A percentile compares a stretch with the other conserved stretches of the same genome.
Conservation (phyloP, 1,140 invertebrate species). For the Limonius californicus region DNA sequence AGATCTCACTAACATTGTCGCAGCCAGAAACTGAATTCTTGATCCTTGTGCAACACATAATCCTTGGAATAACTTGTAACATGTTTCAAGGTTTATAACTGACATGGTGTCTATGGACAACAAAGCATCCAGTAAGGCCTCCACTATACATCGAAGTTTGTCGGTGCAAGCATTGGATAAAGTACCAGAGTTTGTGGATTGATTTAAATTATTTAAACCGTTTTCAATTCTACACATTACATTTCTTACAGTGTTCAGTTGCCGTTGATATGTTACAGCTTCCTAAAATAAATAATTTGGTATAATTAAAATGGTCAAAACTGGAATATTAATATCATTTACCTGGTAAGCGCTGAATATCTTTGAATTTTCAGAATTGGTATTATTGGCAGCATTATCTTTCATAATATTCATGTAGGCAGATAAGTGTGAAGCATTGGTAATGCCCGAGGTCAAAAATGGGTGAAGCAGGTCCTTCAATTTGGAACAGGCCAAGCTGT, state of each 20-base stretch:
- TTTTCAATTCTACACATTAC: slow-evolving; percentile 67
- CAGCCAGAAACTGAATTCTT: slow-evolving; percentile 66
- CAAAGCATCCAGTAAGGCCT: slow-evolving; percentile 75
- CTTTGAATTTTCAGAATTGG: slow-evolving; percentile 56
- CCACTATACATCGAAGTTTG: slow-evolving; percentile 73
- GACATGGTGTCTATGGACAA: slow-evolving; percentile 63
- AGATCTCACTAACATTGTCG: slow-evolving; percentile 73
- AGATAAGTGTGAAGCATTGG: slow-evolving; percentile 75
- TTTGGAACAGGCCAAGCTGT: slow-evolving; percentile 78
- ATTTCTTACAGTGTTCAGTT: slow-evolving; percentile 70
- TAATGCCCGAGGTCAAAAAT: slow-evolving; percentile 68
- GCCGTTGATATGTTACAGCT: slow-evolving; percentile 74
- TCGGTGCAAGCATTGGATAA: slow-evolving; percentile 64
- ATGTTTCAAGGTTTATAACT: slow-evolving; percentile 59
- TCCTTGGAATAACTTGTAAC: slow-evolving; percentile 66
- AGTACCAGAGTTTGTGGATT: slow-evolving; percentile 39
- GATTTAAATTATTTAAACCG: slow-evolving; percentile 19
- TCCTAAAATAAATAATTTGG: too few relatives aligned
- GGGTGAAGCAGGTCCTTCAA: slow-evolving; percentile 71
- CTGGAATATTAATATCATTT: slow-evolving; percentile 4
- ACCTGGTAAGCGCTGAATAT: slow-evolving; percentile 77
- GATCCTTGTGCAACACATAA: slow-evolving; percentile 55
- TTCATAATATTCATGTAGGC: slow-evolving; percentile 64
- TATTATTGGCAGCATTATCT: slow-evolving; percentile 58
- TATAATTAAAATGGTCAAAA: too few relatives aligned